A percentile compares a stretch with the other conserved stretches of the same genome.
Conservation (phyloP, 1,140 invertebrate species). For the Cydia strobilella region DNA sequence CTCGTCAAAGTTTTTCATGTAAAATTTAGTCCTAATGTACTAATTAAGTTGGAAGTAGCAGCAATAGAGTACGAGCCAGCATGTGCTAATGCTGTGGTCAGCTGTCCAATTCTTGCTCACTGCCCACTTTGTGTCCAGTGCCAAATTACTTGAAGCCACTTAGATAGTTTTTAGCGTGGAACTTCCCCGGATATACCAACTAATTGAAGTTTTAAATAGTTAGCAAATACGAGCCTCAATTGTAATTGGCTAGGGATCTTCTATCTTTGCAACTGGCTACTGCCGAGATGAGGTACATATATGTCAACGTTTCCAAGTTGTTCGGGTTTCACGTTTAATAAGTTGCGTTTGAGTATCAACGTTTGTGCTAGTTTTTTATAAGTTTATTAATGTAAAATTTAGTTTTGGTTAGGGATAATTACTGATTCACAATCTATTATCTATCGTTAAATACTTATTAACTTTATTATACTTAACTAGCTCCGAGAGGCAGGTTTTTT, state of each 20-base stretch:
- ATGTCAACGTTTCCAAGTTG: not conserved
- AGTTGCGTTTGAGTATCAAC: not conserved
- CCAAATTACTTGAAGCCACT: slow-evolving; percentile 30
- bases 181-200: slow-evolving; percentile 6
- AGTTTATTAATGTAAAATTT: not conserved
- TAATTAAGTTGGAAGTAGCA: not conserved
- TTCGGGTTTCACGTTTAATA: not conserved
- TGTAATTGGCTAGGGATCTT: slow-evolving; percentile 14
- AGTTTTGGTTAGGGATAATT: not conserved
- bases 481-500: too few species aligned
- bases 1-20: not conserved
- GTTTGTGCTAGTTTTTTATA: not conserved
- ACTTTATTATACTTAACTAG: too few species aligned
- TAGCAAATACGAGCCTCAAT: not conserved
- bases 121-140: slow-evolving; percentile 22
- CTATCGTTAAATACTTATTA: too few species aligned
- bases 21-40: not conserved
- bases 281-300: not conserved
- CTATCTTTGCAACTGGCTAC: not conserved
- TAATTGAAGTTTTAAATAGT: slow-evolving; percentile 32
- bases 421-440: too few species aligned
- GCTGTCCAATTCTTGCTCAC: slow-evolving; percentile 6
- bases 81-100: slow-evolving; percentile 20
- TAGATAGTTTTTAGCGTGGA: slow-evolving; percentile 25
- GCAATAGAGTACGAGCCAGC: not conserved